Evolutionary conservation across 2,888 invertebrate species (phyloP).

Genomic region (Meteorus colon): DNA sequence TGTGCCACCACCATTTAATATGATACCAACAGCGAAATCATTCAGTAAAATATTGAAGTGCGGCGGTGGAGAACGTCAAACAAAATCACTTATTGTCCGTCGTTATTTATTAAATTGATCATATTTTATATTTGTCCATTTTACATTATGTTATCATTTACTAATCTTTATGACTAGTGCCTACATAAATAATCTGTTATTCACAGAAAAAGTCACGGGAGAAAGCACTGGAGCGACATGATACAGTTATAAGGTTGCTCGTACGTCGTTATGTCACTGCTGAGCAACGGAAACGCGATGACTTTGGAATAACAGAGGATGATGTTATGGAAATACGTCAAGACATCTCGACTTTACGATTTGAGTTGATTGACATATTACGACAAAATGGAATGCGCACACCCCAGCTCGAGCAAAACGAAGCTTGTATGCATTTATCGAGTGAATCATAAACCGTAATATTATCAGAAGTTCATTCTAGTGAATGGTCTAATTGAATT

Average conservation of each 20-base stretch:
- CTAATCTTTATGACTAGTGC: neutral
- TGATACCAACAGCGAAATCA: slow-evolving; percentile 90
- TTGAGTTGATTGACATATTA: slow-evolving; percentile 93
- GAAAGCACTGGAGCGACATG: slow-evolving; percentile 82
- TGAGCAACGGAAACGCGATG: slow-evolving; percentile 91
- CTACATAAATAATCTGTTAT: slow-evolving; percentile 5
- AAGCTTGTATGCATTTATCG: slow-evolving; percentile 70
- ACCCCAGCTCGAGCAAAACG: slow-evolving; percentile 81
- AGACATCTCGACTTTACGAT: slow-evolving; percentile 95
- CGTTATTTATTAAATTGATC: neutral
- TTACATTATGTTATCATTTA: neutral
- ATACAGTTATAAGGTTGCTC: slow-evolving; percentile 89
- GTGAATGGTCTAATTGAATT: slow-evolving; percentile 52
- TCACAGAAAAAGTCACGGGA: slow-evolving; percentile 82
- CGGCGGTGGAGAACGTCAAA: slow-evolving; percentile 73
- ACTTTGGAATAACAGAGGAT: slow-evolving; percentile 95
- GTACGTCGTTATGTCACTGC: slow-evolving; percentile 93
- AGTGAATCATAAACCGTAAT: neutral
- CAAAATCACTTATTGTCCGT: slow-evolving; percentile 79
- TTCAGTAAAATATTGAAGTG: slow-evolving; percentile 76
- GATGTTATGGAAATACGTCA: slow-evolving; percentile 98
- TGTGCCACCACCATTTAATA: slow-evolving; percentile 95
- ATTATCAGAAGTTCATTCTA: slow-evolving; percentile 36
- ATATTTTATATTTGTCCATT: neutral
- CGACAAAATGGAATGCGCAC: slow-evolving; percentile 91